Conservation (phyloP, 2,797 vertebrate species). For the Aphelocoma californica region DNA sequence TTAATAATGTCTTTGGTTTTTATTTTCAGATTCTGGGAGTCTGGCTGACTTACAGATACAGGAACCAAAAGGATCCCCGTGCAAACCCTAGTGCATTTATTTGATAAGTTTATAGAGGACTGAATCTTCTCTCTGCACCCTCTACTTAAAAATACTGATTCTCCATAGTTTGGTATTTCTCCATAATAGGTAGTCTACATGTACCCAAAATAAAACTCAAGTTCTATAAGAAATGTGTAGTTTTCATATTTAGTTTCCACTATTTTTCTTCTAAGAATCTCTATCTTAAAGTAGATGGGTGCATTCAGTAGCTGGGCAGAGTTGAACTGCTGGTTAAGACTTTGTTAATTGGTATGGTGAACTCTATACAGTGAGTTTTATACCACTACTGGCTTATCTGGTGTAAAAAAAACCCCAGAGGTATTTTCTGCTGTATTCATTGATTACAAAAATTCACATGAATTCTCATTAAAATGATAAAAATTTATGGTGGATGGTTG, state of each 20-base stretch:
- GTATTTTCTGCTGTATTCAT: conserved; percentile 36
- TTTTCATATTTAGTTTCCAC: conserved; percentile 25
- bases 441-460: not conserved
- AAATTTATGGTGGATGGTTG: not conserved
- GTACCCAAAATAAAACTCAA: not conserved
- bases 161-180: conserved; percentile 34
- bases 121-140: conserved; percentile 7
- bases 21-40: conserved; percentile 88
- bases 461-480: conserved; percentile 24
- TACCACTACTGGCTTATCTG: conserved; percentile 54
- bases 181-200: not conserved
- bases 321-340: not conserved
- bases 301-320: conserved; percentile 35
- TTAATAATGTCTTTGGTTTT: not conserved
- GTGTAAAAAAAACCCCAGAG: not conserved
- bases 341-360: conserved; percentile 24
- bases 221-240: not conserved
- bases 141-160: conserved; percentile 65
- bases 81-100: conserved; percentile 97
- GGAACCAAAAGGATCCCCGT: conserved; percentile 95
- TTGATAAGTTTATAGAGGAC: conserved; percentile 72
- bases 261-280: conserved; percentile 14
- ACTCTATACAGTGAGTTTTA: conserved; percentile 7
- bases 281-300: conserved; percentile 44
- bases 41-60: conserved; percentile 93